Percentiles rank a stretch among this genome's conserved stretches.
Conservation (phyloP, 2,888 invertebrate species). For the Stegophylla sp. region DNA sequence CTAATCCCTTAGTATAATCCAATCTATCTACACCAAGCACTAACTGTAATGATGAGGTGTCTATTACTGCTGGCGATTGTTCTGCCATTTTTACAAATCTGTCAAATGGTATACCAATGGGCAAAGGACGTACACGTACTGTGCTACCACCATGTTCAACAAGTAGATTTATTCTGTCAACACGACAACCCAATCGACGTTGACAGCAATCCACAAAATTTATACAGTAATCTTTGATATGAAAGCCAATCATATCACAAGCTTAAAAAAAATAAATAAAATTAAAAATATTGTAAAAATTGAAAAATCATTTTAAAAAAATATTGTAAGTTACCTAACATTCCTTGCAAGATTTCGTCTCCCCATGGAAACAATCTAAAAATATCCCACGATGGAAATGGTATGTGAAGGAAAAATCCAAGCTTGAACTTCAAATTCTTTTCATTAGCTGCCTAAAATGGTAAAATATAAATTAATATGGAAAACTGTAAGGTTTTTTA, state of each 20-base stretch:
- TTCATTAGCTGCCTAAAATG: constrained; percentile 75
- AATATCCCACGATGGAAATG: constrained; percentile 94
- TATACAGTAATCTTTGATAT: constrained; percentile 87
- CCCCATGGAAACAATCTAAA: constrained; percentile 89
- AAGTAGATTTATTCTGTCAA: constrained; percentile 83
- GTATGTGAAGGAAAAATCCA: constrained; percentile 93
- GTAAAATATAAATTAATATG: neutral
- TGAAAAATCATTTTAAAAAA: neutral
- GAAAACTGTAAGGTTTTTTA: no score
- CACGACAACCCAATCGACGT: constrained; percentile 83
- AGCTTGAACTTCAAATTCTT: constrained; percentile 78
- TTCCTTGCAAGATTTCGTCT: constrained; percentile 91
- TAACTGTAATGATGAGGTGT: constrained; percentile 67
- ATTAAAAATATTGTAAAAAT: neutral
- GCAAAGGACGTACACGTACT: constrained; percentile 81
- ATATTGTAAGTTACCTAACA: constrained; percentile 71
- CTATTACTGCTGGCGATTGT: constrained; percentile 71
- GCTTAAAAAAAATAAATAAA: constrained; percentile 69
- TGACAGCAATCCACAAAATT: constrained; percentile 93
- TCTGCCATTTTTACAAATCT: constrained; percentile 81
- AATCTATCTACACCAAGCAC: constrained; percentile 83
- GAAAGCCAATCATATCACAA: constrained; percentile 92
- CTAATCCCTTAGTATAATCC: constrained; percentile 81
- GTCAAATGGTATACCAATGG: constrained; percentile 88
- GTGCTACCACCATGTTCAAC: constrained; percentile 88